Evolutionary conservation across 2,113 vertebrate genomes (phyloP), one percentile per base, ranked within the genome.

Genomic region (Hystrix cristata): DNA sequence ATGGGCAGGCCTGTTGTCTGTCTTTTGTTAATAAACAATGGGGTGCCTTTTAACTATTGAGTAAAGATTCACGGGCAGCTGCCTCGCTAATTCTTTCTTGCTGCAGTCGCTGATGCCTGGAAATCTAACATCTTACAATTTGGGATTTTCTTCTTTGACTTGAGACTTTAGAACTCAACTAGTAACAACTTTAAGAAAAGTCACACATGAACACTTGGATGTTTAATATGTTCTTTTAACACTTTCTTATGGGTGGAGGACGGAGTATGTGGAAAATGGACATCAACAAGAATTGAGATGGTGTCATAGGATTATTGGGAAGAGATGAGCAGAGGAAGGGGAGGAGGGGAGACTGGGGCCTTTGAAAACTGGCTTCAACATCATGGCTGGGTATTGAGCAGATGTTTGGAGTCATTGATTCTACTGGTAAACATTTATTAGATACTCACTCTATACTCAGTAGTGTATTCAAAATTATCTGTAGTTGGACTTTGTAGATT

Each of bases 371-470:
- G 11, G 76, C 55, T 62, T 86, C 3, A 60, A 18, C 27, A 72
- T 83, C 27, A 23, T 95, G 1, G 18, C 23, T 90, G 29, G 59
- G 0, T 19, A 85, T 67, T 64, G 19, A 90, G 1, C 31, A 90
- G 16, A 19, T 89, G 74, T 69, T 59, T 65, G 53, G n/a, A 76
- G 65, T 85, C 64, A 67, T 92, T 69, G 46, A 76, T 85, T 72
- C 14, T 89, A 80, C 53, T 78, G 62, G 25, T 46, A n/a, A 62
- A 69, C 92, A 84, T 69, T 95, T 91, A 91, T 84, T 87, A 90
- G 86, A 80, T 34, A 84, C 7, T 15, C 67, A 18, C 16, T 80
- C 1, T 72, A 14, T 53, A 80, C 31, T 90, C 25, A 76, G 46
- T 71, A 76, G 2, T 65, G 12, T 91, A 65, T 79, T 90, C 14